Conservation (phyloP, 2,113 vertebrate genomes). For the Rhinichthys klamathensis region DNA sequence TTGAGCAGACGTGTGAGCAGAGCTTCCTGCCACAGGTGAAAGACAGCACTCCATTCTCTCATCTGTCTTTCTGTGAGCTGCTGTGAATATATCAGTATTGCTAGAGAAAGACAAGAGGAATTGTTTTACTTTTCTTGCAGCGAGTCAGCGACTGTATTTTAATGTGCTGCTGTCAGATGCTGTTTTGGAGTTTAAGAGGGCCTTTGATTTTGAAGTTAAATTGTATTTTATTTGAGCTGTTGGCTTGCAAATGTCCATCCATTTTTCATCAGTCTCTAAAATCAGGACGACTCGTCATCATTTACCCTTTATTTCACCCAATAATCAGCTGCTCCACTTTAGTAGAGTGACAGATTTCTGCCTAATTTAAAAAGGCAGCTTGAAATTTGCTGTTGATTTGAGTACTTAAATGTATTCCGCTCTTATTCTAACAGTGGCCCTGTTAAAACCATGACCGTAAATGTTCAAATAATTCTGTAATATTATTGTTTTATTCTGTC, state of each 20-base stretch:
- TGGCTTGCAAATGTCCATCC: slow-evolving; percentile 8
- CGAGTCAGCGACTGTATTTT: not conserved
- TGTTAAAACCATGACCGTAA: not conserved
- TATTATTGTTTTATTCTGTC: not conserved
- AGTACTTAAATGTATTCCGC: not conserved
- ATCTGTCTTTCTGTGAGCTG: slow-evolving; percentile 17
- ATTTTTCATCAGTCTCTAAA: slow-evolving; percentile 2
- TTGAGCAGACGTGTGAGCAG: slow-evolving; percentile 19
- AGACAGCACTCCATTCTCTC: slow-evolving; percentile 11
- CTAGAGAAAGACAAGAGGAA: slow-evolving; percentile 10
- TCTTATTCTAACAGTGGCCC: not conserved
- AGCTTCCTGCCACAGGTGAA: slow-evolving; percentile 30
- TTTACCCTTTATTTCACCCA: not conserved
- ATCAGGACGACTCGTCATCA: not conserved
- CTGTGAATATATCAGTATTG: not conserved
- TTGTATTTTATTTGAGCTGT: not conserved
- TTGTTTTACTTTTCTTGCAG: not conserved
- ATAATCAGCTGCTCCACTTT: slow-evolving; percentile 15
- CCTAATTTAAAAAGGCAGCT: not conserved
- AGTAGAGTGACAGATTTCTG: not conserved
- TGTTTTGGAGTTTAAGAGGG: not conserved
- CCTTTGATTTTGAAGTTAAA: not conserved
- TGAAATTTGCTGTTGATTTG: slow-evolving; percentile 26
- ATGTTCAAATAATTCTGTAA: not conserved
- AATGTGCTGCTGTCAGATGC: not conserved